Evolutionary conservation across 2,113 vertebrate species (phyloP), one percentile per base, ranked within the genome.

Genomic region (Epinephelus moara): DNA sequence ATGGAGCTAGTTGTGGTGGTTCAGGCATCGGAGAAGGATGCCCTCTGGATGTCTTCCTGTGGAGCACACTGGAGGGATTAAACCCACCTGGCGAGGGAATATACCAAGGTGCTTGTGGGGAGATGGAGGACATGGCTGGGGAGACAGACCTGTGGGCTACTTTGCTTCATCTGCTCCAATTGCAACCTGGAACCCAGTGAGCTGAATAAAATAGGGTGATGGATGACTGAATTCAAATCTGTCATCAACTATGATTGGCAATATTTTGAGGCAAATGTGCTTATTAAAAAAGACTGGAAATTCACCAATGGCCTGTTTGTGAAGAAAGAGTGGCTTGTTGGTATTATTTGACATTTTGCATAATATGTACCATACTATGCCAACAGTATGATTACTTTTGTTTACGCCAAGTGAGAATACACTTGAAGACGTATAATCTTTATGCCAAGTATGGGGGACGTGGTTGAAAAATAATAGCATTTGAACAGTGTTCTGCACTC

Each of bases 21-120:
- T 70, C n/a, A 42, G 61, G 45, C 67, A 33, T 83, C 4, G 21
- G 40, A 74, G 68, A 25, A 57, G 49, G 55, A 72, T 55, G 71
- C 11, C 75, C 33, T 50, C 47, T 67, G 60, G 37, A 60, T 60
- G 45, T 56, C 50, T 30, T 10, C 60, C 42, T 67, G 8, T 88
- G 47, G 19, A 81, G 52, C 70, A 56, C 62, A 73, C 3, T 33
- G 33, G 14, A 33, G 9, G 60, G 71, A 84, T 85, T 75, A 61
- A 55, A 68, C 83, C 3, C 53, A 85, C 72, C 61, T 79, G 68
- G 64, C 25, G 33, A 66, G 10, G 18, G 42, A 82, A 67, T 59
- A 66, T 50, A 72, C n/a, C 40, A 75, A 21, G 40, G 15, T 50
- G 14, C n/a, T 75, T 78, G 37, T 74, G 14, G 25, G 25, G 33